Evolutionary conservation across 2,113 vertebrate species (phyloP).

Genomic region (Nothocercus julius): DNA sequence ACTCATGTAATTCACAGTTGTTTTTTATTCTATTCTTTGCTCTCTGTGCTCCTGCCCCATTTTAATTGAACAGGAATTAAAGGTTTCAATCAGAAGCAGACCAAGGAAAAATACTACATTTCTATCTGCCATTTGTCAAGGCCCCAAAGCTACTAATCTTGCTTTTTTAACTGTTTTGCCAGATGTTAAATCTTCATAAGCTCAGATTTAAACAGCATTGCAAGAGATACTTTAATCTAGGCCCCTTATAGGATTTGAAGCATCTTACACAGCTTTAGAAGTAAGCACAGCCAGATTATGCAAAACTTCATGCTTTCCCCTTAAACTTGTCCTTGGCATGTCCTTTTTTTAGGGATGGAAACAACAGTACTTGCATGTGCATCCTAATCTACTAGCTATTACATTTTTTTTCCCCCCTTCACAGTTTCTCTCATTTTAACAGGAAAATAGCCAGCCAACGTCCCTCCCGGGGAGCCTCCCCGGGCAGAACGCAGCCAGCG

Average conservation of each 20-base stretch:
- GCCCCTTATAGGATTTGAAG: conserved; percentile 1
- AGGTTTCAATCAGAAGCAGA: not conserved
- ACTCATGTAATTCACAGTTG: not conserved
- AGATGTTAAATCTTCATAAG: conserved; percentile 27
- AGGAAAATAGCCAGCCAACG: not conserved
- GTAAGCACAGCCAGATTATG: conserved; percentile 5
- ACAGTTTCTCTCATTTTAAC: not conserved
- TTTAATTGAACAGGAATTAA: conserved; percentile 10
- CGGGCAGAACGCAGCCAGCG: not conserved
- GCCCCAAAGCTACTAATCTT: not conserved
- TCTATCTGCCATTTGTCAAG: not conserved
- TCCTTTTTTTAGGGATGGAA: not conserved
- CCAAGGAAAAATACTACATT: not conserved
- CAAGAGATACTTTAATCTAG: conserved; percentile 1
- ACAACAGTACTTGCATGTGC: not conserved
- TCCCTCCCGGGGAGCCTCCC: not conserved
- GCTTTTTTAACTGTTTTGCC: not conserved
- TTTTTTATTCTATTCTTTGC: not conserved
- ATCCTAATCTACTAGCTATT: not conserved
- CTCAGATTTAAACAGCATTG: not conserved
- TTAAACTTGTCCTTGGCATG: not conserved
- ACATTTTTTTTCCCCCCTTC: not conserved
- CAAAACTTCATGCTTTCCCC: conserved; percentile 7
- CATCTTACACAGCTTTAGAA: conserved; percentile 25
- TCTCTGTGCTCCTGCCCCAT: not conserved